Evolutionary conservation across 2,888 invertebrate genomes (phyloP), one percentile per base, ranked within the genome.

Genomic region (Melanchra persicariae): DNA sequence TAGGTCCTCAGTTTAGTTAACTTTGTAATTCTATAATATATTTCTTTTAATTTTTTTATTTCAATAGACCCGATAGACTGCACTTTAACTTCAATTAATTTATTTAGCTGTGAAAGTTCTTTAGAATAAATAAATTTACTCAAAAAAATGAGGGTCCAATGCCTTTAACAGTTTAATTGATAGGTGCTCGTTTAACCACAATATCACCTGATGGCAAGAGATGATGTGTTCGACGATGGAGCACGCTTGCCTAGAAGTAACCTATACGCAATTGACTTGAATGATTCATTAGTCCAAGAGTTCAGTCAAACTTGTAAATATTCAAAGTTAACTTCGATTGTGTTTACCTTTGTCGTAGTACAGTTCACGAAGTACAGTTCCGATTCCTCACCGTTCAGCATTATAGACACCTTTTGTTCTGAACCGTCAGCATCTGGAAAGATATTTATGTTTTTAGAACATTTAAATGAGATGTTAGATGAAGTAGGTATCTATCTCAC

Each of bases 361-460:
- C 97, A 96, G 91, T 98, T 98, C 70, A 98, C 97, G 93, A 99
- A 99, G 88, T 97, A 98, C 79, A 99, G 95, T 92, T 99, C 99
- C 60, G 99, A 98, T 94, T 99, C 99, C 91, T 98, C 98, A 5
- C 98, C 98, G 88, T 99, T 99, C 89, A 99, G 96, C 97, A 99
- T 98, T 85, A 99, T 98, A 51, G 98, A 98, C 69, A 99, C 98
- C 71, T 98, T 98, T 93, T 98, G 98, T 87, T 98, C 98, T 65
- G 97, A 97, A 74, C 97, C 97, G 80, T 97, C 97, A 45, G 96
- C 96, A 93, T 98, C 98, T 98, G 97, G 10, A 96, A 96, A 82
- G 30, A 81, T n/a, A 70, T 6, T 51, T 26, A 1, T 49, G 7
- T 30, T 17, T 64, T 81, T 6, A 77, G 22, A 22, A 15, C 9